Evolutionary conservation across 2,113 vertebrate species (phyloP), one percentile per base, ranked within the genome.

Genomic region (Varanus komodoensis): DNA sequence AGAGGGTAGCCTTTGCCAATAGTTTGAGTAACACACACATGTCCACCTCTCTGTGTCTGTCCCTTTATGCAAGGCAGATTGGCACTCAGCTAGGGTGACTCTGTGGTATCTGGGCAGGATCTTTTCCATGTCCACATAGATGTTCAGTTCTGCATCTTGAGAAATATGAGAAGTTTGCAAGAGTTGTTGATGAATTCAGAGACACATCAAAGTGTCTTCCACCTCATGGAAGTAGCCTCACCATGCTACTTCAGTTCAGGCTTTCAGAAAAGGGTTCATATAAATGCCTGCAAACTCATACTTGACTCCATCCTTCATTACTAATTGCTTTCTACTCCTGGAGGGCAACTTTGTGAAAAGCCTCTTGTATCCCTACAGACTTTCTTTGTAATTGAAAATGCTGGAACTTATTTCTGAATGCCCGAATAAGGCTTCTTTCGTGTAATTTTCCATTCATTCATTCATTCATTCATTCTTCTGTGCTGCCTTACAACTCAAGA

Each of bases 211-310:
- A 64, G 48, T 27, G 61, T 82, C 64, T 81, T 75, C 73, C 3
- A 7, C 82, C 83, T 94, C 84, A 90, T 61, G 38, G 54, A 0
- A 81, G 88, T 61, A 8, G 21, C 74, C 92, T 44, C 83, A 1
- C 11, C 38, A 91, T 61, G 32, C 27, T n/a, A 64, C 15, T 19
- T 19, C 61, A 4, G 21, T 64, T 64, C 61, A 64, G 17, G 17
- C 17, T 64, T 64, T 64, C 11, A 64, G 61, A 19, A 64, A 64
- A 11, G 61, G 61, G 61, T 64, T 64, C 17, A 64, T 78, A 14
- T 32, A 14, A 5, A 32, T 54, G 50, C 25, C 12, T 32, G 44
- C 29, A 19, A 50, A 3, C 61, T 64, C 61, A 19, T 1, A 5
- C 17, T 11, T 19, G 17, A 3, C 61, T 15, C 57, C 57, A 11